Evolutionary conservation across 2,797 vertebrate genomes (phyloP).

Genomic region (Synaphobranchus kaupii): DNA sequence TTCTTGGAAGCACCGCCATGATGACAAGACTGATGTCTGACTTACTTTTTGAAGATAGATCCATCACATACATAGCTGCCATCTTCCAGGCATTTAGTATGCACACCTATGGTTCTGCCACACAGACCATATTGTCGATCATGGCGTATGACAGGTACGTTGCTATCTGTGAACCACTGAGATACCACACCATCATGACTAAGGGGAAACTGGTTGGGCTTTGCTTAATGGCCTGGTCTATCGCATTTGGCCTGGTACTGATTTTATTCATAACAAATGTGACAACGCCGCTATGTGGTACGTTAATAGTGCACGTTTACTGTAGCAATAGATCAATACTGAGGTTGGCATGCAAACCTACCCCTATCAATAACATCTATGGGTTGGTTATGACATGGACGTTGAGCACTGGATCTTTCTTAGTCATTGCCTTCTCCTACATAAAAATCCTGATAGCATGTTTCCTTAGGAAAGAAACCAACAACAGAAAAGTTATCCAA

Average conservation of each 20-base stretch:
- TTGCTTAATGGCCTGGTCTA: slow-evolving; percentile 51
- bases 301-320: slow-evolving; percentile 53
- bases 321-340: slow-evolving; percentile 59
- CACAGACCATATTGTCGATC: slow-evolving; percentile 51
- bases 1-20: slow-evolving; percentile 54
- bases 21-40: slow-evolving; percentile 56
- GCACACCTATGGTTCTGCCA: slow-evolving; percentile 47
- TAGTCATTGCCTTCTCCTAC: slow-evolving; percentile 60
- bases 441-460: slow-evolving; percentile 49
- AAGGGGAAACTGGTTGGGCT: slow-evolving; percentile 43
- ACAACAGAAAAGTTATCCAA: slow-evolving; percentile 54
- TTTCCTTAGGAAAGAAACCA: slow-evolving; percentile 19
- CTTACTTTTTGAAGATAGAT: slow-evolving; percentile 51
- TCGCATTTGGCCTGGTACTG: slow-evolving; percentile 44
- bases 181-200: slow-evolving; percentile 60
- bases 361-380: slow-evolving; percentile 48
- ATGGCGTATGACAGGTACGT: slow-evolving; percentile 66
- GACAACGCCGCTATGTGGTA: slow-evolving; percentile 49
- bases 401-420: slow-evolving; percentile 47
- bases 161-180: slow-evolving; percentile 60
- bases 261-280: slow-evolving; percentile 54
- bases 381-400: slow-evolving; percentile 53
- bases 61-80: slow-evolving; percentile 48
- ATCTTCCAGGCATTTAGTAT: slow-evolving; percentile 54
- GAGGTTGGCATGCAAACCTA: slow-evolving; percentile 52